A percentile compares a stretch with the other conserved stretches of the same genome.
These are phyloP conservation scores for Macaca nemestrina DNA, from an alignment of 2,113 vertebrate species.

Conservation along the genomic window DNA sequence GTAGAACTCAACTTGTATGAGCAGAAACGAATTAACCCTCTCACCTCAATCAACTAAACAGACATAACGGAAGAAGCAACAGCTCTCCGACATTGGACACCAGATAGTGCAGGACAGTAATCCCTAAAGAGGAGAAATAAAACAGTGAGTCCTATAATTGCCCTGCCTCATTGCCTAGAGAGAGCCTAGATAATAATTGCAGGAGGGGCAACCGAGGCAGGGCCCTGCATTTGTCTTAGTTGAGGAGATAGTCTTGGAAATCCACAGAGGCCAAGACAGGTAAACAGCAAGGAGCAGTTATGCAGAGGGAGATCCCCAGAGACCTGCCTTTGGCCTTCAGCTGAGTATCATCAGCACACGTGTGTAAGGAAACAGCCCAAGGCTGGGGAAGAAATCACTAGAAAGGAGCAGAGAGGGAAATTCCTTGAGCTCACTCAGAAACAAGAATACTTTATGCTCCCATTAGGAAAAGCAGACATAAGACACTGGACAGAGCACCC, in stretches of 20 bases:
- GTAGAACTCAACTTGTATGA: background rate
- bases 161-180: background rate
- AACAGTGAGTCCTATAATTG: background rate
- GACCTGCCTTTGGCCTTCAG: background rate
- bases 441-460: background rate
- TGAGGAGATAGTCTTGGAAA: too few species aligned
- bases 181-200: background rate
- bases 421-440: background rate
- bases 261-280: too few species aligned
- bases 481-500: background rate
- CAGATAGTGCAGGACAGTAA: background rate
- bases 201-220: background rate
- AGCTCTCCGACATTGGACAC: rapidly evolving
- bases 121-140: background rate
- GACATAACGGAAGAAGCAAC: background rate
- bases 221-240: background rate
- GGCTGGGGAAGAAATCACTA: background rate
- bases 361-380: background rate
- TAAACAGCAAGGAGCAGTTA: background rate
- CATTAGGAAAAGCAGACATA: background rate
- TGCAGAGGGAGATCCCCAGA: background rate
- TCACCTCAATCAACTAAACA: background rate
- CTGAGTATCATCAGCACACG: background rate
- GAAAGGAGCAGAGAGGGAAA: background rate
- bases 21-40: background rate